A percentile compares a stretch with the other conserved stretches of the same genome.
Conservation (phyloP, 2,797 vertebrate species). For the Pempheris klunzingeri region DNA sequence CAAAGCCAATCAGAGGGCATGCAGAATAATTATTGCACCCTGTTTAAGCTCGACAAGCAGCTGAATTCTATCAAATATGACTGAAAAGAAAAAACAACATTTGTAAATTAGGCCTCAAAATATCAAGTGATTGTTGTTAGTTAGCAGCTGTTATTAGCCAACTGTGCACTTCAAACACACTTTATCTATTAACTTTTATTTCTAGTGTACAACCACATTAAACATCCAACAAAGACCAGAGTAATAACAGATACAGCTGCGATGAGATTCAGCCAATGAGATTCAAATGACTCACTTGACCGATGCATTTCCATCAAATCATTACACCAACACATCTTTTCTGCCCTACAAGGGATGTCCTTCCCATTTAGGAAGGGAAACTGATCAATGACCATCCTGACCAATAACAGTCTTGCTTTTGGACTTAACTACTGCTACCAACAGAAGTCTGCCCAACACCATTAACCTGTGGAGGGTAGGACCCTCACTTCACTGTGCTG, state of each 20-base stretch:
- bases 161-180: no score
- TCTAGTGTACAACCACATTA: not conserved
- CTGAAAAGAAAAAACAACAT: no score
- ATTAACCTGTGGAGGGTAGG: not conserved
- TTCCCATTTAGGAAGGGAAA: not conserved
- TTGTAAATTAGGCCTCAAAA: not conserved
- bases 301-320: not conserved
- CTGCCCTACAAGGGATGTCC: not conserved
- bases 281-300: not conserved
- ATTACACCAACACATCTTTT: not conserved
- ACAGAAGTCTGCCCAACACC: not conserved
- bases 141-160: not conserved
- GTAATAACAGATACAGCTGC: no score
- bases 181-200: no score
- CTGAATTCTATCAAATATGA: no score
- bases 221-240: not conserved
- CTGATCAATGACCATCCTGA: not conserved
- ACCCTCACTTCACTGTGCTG: slow-evolving; percentile 15
- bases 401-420: not conserved
- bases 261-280: not conserved
- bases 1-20: not conserved
- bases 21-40: not conserved
- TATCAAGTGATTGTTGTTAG: not conserved
- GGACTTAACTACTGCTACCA: not conserved
- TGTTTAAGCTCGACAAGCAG: not conserved